Conservation (phyloP, 2,888 invertebrate genomes). For the Andrena fulva region DNA sequence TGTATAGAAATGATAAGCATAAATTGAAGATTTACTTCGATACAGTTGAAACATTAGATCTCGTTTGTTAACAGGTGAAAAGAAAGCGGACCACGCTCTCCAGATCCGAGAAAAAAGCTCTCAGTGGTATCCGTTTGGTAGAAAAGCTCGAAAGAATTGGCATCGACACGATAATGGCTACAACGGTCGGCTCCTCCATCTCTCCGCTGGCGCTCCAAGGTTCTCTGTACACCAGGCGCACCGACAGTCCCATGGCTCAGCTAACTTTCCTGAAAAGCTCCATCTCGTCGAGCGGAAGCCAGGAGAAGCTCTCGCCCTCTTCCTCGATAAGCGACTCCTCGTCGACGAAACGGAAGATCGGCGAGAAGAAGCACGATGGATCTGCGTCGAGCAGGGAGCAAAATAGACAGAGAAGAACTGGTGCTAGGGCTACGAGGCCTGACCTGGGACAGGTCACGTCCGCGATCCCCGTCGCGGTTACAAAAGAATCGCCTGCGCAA, state of each 20-base stretch:
- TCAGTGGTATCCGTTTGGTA: slow-evolving; percentile 87
- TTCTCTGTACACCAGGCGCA: slow-evolving; percentile 87
- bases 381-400: slow-evolving; percentile 74
- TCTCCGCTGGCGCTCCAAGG: slow-evolving; percentile 88
- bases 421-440: slow-evolving; percentile 86
- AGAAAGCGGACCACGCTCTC: slow-evolving; percentile 80
- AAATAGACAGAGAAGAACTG: slow-evolving; percentile 86
- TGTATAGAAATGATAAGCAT: no score
- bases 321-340: slow-evolving; percentile 63
- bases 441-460: slow-evolving; percentile 87
- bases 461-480: slow-evolving; percentile 70
- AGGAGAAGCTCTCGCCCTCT: slow-evolving; percentile 79
- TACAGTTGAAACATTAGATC: background rate
- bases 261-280: slow-evolving; percentile 89
- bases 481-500: slow-evolving; percentile 84
- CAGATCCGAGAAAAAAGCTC: slow-evolving; percentile 82
- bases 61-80: slow-evolving; percentile 74
- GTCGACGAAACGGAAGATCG: slow-evolving; percentile 23
- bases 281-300: slow-evolving; percentile 82
- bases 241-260: slow-evolving; percentile 93
- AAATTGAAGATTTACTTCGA: no score
- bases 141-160: slow-evolving; percentile 90
- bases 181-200: slow-evolving; percentile 86
- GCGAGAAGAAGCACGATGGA: slow-evolving; percentile 66
- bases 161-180: slow-evolving; percentile 89